Conservation (phyloP, 2,888 invertebrate genomes). For the Erannis defoliaria region DNA sequence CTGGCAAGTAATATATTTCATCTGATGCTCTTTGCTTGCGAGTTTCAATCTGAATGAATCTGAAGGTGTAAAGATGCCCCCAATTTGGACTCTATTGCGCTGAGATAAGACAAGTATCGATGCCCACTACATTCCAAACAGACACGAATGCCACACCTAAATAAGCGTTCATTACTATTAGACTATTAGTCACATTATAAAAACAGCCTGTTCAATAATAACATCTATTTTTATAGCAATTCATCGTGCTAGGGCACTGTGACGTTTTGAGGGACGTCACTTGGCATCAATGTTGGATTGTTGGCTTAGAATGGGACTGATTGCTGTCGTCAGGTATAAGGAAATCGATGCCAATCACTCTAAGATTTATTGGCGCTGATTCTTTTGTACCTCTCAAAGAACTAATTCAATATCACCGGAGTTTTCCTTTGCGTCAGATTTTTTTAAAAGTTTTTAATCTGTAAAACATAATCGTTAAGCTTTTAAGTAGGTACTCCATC, state of each 20-base stretch:
- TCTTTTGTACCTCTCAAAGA: too few relatives aligned
- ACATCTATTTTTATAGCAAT: slow-evolving; percentile 34
- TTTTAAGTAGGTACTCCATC: too few relatives aligned
- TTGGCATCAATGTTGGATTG: slow-evolving; percentile 8
- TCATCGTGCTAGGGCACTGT: slow-evolving; percentile 28
- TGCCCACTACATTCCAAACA: not conserved
- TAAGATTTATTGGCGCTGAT: not conserved
- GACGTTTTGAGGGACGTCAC: slow-evolving; percentile 17
- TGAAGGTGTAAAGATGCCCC: not conserved
- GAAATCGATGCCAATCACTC: slow-evolving; percentile 15
- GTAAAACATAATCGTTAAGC: too few relatives aligned
- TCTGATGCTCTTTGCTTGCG: too few relatives aligned
- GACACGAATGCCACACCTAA: slow-evolving; percentile 6
- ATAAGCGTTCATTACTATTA: slow-evolving; percentile 18
- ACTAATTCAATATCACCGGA: too few relatives aligned
- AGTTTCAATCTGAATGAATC: not conserved
- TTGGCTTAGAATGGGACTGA: not conserved
- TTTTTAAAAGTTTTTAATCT: too few relatives aligned
- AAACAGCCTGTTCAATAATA: slow-evolving; percentile 28
- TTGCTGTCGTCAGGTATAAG: slow-evolving; percentile 4
- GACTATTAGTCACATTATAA: slow-evolving; percentile 22
- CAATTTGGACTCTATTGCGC: not conserved
- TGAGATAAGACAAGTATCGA: not conserved
- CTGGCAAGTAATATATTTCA: not conserved
- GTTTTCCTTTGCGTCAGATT: too few relatives aligned